These are phyloP conservation scores for Oxyruncus cristatus DNA, from an alignment of 2,113 vertebrate species.

Conservation along the genomic window DNA sequence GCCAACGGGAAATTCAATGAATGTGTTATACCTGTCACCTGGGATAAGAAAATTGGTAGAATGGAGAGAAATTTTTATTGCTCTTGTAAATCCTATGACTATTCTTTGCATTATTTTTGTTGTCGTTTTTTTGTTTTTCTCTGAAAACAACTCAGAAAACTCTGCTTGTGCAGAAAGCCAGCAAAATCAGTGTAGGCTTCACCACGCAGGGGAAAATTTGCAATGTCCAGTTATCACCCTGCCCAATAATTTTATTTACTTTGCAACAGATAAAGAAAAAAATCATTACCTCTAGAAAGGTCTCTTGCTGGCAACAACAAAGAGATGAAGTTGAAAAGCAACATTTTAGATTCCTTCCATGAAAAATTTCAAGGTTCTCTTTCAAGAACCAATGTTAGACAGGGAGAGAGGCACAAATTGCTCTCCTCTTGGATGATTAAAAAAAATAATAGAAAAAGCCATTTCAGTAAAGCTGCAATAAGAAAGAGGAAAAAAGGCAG, in stretches of 20 bases:
- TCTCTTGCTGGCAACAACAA: rapidly evolving
- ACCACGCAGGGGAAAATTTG: background rate
- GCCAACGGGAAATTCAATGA: background rate
- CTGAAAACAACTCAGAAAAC: background rate
- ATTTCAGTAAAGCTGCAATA: background rate
- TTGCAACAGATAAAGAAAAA: background rate
- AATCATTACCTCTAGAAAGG: background rate
- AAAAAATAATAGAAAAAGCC: background rate
- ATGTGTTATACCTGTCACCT: background rate
- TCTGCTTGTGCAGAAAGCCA: background rate
- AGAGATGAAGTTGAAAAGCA: background rate
- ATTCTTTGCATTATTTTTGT: background rate
- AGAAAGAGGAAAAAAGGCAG: background rate
- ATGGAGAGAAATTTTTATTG: background rate
- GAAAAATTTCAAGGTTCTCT: background rate
- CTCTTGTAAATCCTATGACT: background rate
- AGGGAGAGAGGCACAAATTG: background rate
- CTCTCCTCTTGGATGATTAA: background rate
- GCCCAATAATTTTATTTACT: background rate
- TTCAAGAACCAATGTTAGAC: background rate
- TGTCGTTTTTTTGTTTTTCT: background rate
- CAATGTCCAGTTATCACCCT: background rate
- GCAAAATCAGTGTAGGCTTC: background rate
- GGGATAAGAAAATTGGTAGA: background rate
- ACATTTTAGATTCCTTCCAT: background rate